Percentiles rank a stretch among this genome's conserved stretches.
Evolutionary conservation across 2,797 vertebrate species (phyloP).

Genomic region (Ptychobarbus kaznakovi): DNA sequence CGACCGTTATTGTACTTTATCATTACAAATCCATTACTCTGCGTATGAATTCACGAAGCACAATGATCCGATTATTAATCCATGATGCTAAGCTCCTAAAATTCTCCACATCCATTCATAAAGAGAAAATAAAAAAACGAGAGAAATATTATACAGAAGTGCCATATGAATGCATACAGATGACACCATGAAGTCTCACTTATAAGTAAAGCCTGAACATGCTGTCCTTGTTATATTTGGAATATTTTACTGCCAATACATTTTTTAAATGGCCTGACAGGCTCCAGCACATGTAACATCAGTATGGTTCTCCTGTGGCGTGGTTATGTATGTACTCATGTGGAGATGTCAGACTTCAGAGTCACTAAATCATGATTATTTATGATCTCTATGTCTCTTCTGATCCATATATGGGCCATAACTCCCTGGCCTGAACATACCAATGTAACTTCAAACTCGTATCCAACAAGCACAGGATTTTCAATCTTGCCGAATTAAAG

Average conservation of each 20-base stretch:
- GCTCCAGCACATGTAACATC: slow-evolving; percentile 47
- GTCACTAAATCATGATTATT: slow-evolving; percentile 45
- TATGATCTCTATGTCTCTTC: slow-evolving; percentile 30
- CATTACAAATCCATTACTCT: neutral
- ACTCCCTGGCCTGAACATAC: slow-evolving; percentile 16
- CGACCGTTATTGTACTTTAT: neutral
- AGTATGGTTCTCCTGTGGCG: slow-evolving; percentile 30
- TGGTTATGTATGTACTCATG: slow-evolving; percentile 41
- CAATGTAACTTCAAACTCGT: slow-evolving; percentile 19
- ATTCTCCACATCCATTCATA: slow-evolving; percentile 1
- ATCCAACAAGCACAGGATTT: slow-evolving; percentile 15
- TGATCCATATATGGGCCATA: slow-evolving; percentile 49
- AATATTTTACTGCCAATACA: slow-evolving; percentile 33
- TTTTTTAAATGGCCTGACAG: slow-evolving; percentile 36
- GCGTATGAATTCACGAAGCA: neutral
- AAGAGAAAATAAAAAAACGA: neutral
- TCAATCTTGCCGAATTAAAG: slow-evolving; percentile 10
- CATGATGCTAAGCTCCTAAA: neutral
- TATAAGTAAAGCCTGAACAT: slow-evolving; percentile 42
- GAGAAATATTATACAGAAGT: slow-evolving; percentile 9
- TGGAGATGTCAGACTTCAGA: slow-evolving; percentile 38
- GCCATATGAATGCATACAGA: neutral
- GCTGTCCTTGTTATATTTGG: slow-evolving; percentile 52
- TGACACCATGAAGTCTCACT: slow-evolving; percentile 18
- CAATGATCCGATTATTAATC: neutral